Evolutionary conservation across 2,113 vertebrate species (phyloP).

Genomic region (Chaenogobius annularis): DNA sequence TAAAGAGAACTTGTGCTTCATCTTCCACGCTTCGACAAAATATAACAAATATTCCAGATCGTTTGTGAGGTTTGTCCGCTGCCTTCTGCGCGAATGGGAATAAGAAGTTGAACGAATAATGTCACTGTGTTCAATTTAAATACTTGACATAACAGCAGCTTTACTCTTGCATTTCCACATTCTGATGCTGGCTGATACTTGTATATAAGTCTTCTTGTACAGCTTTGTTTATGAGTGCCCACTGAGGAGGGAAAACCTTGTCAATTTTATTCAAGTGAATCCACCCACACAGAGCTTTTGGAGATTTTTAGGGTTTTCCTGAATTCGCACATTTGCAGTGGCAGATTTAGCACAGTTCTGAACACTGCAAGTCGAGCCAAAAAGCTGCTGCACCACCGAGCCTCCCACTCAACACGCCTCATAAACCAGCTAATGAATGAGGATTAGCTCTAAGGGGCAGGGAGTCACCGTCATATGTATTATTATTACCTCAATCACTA

Average conservation of each 20-base stretch:
- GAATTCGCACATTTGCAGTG: constrained; percentile 43
- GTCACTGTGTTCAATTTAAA: background rate
- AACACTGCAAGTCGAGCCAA: constrained; percentile 33
- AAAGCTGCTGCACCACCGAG: constrained; percentile 37
- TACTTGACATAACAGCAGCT: background rate
- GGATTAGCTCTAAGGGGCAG: constrained; percentile 21
- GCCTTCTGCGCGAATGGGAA: background rate
- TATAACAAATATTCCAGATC: no score
- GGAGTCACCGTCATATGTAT: constrained; percentile 9
- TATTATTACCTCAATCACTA: constrained; percentile 6
- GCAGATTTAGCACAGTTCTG: constrained; percentile 48
- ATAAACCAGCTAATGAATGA: constrained; percentile 42
- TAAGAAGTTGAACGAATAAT: background rate
- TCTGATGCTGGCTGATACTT: constrained; percentile 1
- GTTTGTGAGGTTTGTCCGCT: no score
- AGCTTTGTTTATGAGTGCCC: constrained; percentile 41
- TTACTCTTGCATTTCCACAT: background rate
- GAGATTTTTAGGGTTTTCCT: constrained; percentile 46
- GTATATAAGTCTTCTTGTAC: constrained; percentile 39
- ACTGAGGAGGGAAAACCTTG: constrained; percentile 54
- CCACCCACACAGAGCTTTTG: constrained; percentile 58
- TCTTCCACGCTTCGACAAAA: no score
- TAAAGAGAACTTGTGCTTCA: no score
- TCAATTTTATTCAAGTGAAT: constrained; percentile 52
- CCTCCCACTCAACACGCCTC: constrained; percentile 48